Percentiles rank a stretch among this genome's conserved stretches.
These are phyloP conservation scores for Zenarchopterus dispar DNA, from an alignment of 2,797 vertebrate species.

Conservation along the genomic window DNA sequence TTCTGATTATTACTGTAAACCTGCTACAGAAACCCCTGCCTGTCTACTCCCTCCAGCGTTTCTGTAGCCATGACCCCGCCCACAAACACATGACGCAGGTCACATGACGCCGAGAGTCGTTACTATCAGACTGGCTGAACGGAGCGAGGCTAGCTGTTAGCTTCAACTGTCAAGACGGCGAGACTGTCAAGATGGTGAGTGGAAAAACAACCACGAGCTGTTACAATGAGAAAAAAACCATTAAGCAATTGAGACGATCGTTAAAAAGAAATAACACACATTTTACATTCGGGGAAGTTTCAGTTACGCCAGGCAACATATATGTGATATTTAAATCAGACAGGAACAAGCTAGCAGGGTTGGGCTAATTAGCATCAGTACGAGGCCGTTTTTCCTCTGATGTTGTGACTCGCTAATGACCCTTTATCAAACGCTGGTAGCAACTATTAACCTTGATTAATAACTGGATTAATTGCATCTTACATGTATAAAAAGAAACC, in stretches of 20 bases:
- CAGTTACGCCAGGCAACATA: neutral
- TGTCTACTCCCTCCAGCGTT: no score
- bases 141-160: slow-evolving; percentile 74
- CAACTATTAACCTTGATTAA: no score
- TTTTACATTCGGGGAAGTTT: rapidly evolving
- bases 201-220: slow-evolving; percentile 1
- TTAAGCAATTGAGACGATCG: no score
- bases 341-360: slow-evolving; percentile 47
- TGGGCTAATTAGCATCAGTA: slow-evolving; percentile 41
- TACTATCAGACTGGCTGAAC: slow-evolving; percentile 55
- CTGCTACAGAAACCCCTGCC: no score
- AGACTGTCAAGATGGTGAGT: slow-evolving; percentile 77
- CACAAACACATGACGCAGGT: slow-evolving; percentile 56
- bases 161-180: slow-evolving; percentile 72
- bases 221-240: neutral
- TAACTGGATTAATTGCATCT: neutral
- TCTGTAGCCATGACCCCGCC: no score
- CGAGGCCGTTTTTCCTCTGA: slow-evolving; percentile 47
- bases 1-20: no score
- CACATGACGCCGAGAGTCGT: slow-evolving; percentile 68
- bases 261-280: neutral
- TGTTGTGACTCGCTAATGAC: slow-evolving; percentile 6
- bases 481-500: neutral
- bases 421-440: neutral
- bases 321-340: slow-evolving; percentile 13